phyloP scores from a whole-genome alignment of 2,113 vertebrate species.

The Recurvirostra avosetta region DNA sequence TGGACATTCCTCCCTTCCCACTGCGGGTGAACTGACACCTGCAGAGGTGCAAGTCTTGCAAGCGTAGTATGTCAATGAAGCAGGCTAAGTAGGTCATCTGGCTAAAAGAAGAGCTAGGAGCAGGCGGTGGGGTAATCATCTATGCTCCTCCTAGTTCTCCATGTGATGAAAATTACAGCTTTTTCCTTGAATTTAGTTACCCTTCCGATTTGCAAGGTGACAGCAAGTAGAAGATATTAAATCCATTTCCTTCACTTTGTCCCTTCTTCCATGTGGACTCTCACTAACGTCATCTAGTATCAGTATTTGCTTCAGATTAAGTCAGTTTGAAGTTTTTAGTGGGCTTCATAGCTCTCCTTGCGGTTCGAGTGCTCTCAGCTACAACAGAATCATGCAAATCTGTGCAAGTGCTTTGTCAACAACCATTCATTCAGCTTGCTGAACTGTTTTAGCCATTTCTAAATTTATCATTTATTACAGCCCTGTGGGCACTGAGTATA shows the following conservation, averaged over 20 bases:
- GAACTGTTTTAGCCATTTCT: not conserved
- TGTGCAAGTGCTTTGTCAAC: not conserved
- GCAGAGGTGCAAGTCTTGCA: not conserved
- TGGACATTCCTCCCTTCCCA: not conserved
- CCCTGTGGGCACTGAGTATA: not conserved
- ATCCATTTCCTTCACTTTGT: not conserved
- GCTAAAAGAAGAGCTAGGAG: not conserved
- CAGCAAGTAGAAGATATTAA: not conserved
- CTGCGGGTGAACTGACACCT: accelerated
- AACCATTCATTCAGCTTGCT: not conserved
- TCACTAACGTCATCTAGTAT: not conserved
- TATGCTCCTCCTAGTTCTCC: not conserved
- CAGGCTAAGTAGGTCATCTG: not conserved
- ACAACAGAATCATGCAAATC: not conserved
- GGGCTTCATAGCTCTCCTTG: not conserved
- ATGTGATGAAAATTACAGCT: not conserved
- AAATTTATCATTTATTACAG: not conserved
- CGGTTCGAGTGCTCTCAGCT: not conserved
- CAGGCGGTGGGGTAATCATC: not conserved
- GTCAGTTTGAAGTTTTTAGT: not conserved
- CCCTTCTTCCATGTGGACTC: not conserved
- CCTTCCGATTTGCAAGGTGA: not conserved
- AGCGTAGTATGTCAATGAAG: not conserved
- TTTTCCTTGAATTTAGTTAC: not conserved
- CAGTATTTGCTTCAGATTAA: not conserved